Evolutionary conservation across 2,113 vertebrate species (phyloP), one percentile per base, ranked within the genome.

Genomic region (Chloropsis cyanopogon): DNA sequence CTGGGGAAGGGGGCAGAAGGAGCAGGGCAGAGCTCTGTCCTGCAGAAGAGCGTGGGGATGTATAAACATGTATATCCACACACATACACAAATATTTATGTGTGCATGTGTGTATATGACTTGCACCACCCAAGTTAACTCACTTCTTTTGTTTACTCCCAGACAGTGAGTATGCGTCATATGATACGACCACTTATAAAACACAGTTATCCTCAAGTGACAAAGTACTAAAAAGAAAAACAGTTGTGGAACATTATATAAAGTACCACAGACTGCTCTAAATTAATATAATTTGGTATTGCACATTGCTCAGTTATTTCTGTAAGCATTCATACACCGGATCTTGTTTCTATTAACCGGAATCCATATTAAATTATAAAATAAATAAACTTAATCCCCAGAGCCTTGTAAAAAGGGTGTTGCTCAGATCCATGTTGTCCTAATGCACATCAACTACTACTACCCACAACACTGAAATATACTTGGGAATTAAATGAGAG

Each of bases 61-160:
- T 21, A 56, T 9, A 31, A 37, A 39, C 3, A 13, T 2, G 6
- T 3, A n/a, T 7, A 44, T 2, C 22, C 42, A 29, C 35, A 61
- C 23, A 56, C 5, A 31, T 1, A 35, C 3, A 29, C 6, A 57
- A 6, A 44, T 3, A 15, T 3, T 9, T 9, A 41, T 6, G 9
- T 8, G 14, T 6, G 7, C 4, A 3, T 1, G 1, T 20, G 11
- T 9, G 29, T 12, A 10, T 18, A 9, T 4, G 61, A 53, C 50
- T 42, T 23, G 31, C 25, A 50, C 42, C 66, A 76, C 35, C 23
- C 61, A 41, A 46, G 42, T 23, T 75, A 70, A 66, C 17, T 56
- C n/a, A 14, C 14, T 23, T 37, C 4, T 5, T 54, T 60, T 28
- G 42, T 73, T 76, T 47, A 44, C 16, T 75, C n/a, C 14, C 12